A percentile compares a stretch with the other conserved stretches of the same genome.
These are phyloP conservation scores for Vireo altiloquus DNA, from an alignment of 2,113 vertebrate species.

Conservation along the genomic window DNA sequence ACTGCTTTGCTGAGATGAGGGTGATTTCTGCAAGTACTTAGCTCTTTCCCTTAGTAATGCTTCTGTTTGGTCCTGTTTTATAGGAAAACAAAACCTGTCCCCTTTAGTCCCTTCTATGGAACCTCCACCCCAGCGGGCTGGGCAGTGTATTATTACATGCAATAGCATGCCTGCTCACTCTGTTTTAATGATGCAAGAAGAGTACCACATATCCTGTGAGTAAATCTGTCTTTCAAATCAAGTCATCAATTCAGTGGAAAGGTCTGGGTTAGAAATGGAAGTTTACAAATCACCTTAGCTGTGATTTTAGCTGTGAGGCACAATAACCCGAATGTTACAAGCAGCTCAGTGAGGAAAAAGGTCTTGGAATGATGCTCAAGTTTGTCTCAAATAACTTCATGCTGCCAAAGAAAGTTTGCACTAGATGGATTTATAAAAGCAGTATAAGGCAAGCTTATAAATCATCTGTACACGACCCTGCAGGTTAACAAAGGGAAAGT, in stretches of 20 bases:
- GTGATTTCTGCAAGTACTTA: neutral
- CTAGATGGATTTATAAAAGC: conserved; percentile 44
- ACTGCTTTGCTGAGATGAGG: neutral
- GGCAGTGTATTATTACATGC: neutral
- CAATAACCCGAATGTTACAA: conserved; percentile 55
- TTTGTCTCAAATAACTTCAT: conserved; percentile 55
- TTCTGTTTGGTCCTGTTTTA: neutral
- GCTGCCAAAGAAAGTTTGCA: conserved; percentile 53
- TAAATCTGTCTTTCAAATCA: conserved; percentile 49
- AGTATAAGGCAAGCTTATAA: conserved; percentile 24
- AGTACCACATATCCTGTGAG: neutral
- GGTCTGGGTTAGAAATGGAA: conserved; percentile 7
- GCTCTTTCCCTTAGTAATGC: neutral
- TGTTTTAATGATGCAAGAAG: conserved; percentile 1
- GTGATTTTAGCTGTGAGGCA: conserved; percentile 58
- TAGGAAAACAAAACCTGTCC: neutral
- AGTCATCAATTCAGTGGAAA: conserved; percentile 49
- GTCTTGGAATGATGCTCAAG: conserved; percentile 31
- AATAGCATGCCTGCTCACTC: neutral
- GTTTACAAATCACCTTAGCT: conserved; percentile 54
- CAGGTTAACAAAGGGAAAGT: conserved; percentile 31
- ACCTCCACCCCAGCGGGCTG: neutral
- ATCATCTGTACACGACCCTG: conserved; percentile 27
- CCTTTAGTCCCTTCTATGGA: neutral
- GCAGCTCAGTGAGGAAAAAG: conserved; percentile 11